Evolutionary conservation across 2,797 vertebrate species (phyloP).

Genomic region (Phataginus tricuspis): DNA sequence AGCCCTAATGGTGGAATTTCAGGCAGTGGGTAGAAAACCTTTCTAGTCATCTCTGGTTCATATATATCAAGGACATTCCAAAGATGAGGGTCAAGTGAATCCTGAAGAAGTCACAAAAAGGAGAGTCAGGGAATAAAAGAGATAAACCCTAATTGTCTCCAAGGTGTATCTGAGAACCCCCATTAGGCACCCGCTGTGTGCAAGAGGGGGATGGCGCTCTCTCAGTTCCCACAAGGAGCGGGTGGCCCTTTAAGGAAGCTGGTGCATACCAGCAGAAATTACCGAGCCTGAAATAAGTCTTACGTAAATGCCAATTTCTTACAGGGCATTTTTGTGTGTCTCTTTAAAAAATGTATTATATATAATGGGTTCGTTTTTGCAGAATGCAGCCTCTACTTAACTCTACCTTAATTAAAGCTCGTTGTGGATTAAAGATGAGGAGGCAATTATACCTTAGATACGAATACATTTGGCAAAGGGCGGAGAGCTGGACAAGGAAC

Average conservation of each 20-base stretch:
- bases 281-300: constrained; percentile 72
- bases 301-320: constrained; percentile 65
- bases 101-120: neutral
- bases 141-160: neutral
- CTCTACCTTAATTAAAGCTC: constrained; percentile 74
- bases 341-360: constrained; percentile 33
- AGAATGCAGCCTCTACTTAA: constrained; percentile 60
- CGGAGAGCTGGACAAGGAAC: constrained; percentile 29
- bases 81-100: neutral
- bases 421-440: constrained; percentile 47
- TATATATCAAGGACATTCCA: neutral
- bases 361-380: constrained; percentile 57
- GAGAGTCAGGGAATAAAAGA: neutral
- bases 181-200: neutral
- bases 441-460: constrained; percentile 68
- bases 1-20: neutral
- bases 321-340: neutral
- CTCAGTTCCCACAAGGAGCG: neutral
- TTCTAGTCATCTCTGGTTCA: neutral
- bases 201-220: neutral
- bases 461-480: constrained; percentile 45
- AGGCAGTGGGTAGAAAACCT: neutral
- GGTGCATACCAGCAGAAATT: constrained; percentile 54
- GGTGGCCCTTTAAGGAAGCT: constrained; percentile 64
- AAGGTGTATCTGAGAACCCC: neutral